A percentile compares a stretch with the other conserved stretches of the same genome.
phyloP scores from a whole-genome alignment of 2,797 vertebrate genomes.

The Telmatherina bonti region DNA sequence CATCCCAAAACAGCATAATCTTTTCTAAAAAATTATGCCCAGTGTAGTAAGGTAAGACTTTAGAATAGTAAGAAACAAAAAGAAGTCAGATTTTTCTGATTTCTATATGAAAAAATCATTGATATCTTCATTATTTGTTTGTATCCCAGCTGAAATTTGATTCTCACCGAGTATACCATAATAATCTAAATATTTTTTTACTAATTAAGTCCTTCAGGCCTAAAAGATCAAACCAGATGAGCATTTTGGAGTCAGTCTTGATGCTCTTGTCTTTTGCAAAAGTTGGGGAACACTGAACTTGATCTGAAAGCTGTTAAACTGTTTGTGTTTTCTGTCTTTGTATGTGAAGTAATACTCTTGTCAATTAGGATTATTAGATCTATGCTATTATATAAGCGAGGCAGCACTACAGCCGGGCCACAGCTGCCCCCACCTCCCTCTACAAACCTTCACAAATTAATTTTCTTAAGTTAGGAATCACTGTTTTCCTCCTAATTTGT shows the following conservation, averaged over 20 bases:
- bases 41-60: neutral
- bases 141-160: neutral
- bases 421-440: neutral
- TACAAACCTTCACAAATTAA: conserved; percentile 4
- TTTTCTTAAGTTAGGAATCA: neutral
- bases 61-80: neutral
- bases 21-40: neutral
- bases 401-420: neutral
- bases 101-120: neutral
- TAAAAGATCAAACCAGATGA: neutral
- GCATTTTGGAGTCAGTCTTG: neutral
- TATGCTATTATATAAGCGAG: neutral
- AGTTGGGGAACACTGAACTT: conserved; percentile 57
- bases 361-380: conserved; percentile 6
- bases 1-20: neutral
- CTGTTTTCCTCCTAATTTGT: neutral
- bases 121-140: neutral
- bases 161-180: neutral
- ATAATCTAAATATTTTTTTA: too few species aligned
- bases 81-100: too few species aligned
- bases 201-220: too few species aligned
- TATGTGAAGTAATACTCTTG: conserved; percentile 5
- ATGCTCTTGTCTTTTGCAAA: neutral
- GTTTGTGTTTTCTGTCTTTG: conserved; percentile 35
- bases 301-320: conserved; percentile 46